These are phyloP conservation scores for Gymnorhina tibicen DNA, from an alignment of 2,113 vertebrate species.

Conservation along the genomic window DNA sequence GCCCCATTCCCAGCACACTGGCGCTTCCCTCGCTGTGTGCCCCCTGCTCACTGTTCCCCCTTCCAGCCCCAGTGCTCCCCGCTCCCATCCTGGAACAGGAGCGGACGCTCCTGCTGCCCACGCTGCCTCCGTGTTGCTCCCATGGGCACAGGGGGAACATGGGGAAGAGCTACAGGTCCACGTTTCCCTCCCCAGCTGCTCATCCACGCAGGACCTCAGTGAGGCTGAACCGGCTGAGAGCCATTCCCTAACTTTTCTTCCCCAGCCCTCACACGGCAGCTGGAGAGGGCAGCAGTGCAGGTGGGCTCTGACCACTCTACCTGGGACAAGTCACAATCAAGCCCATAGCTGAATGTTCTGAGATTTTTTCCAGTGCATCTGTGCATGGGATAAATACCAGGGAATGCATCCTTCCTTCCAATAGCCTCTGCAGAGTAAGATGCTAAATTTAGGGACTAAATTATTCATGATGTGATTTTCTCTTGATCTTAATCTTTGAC, in stretches of 20 bases:
- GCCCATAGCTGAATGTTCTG: too few species aligned
- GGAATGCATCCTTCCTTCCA: background rate
- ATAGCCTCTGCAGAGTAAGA: background rate
- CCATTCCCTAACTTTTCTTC: rapidly evolving
- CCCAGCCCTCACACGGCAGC: background rate
- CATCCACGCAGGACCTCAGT: rapidly evolving
- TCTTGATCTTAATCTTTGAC: constrained; percentile 45
- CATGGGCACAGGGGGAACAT: rapidly evolving
- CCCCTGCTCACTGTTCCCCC: background rate
- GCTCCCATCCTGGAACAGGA: background rate
- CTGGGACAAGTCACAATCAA: background rate
- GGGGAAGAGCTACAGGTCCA: background rate
- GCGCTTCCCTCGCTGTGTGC: background rate
- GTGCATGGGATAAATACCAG: background rate
- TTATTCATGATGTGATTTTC: constrained; percentile 42
- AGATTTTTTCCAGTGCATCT: background rate
- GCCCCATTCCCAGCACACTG: too few species aligned
- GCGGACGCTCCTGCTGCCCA: background rate
- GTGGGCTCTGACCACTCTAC: background rate
- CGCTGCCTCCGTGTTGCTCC: too few species aligned
- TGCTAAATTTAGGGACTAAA: constrained; percentile 27
- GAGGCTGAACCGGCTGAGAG: background rate
- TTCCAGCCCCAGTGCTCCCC: background rate
- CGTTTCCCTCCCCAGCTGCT: background rate
- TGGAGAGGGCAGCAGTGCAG: background rate